Evolutionary conservation across 1,140 invertebrate genomes (phyloP).

Genomic region (Macrostomum lignano): DNA sequence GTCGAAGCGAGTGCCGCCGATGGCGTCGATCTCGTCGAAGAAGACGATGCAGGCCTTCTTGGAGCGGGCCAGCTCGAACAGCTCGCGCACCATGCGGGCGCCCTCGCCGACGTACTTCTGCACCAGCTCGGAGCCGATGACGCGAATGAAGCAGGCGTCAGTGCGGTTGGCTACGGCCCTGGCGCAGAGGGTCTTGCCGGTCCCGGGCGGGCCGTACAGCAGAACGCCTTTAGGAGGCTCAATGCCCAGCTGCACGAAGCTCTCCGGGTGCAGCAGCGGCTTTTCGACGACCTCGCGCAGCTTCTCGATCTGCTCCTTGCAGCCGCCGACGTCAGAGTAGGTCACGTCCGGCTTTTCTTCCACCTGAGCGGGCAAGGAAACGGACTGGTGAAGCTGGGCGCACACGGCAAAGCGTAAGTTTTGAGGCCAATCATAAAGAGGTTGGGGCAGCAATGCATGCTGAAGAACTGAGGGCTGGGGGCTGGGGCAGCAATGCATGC

Average conservation of each 20-base stretch:
- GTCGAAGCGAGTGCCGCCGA: constrained; percentile 82
- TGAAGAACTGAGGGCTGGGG: too few relatives aligned
- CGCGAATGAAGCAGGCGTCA: constrained; percentile 94
- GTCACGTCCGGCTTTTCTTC: constrained; percentile 99
- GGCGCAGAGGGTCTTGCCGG: constrained; percentile 42
- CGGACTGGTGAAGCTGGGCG: too few relatives aligned
- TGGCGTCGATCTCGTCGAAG: constrained; percentile 99
- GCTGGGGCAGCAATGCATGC: too few relatives aligned
- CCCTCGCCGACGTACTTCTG: constrained; percentile 99
- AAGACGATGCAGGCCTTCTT: constrained; percentile 98
- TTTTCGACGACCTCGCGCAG: constrained; percentile 93
- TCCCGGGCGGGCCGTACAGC: constrained; percentile 87
- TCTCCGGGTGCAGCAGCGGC: constrained; percentile 82
- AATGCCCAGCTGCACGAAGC: constrained; percentile 92
- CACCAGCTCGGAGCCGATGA: constrained; percentile 77
- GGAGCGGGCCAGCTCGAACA: constrained; percentile 95
- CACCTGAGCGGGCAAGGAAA: too few relatives aligned
- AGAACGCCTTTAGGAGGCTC: constrained; percentile 95
- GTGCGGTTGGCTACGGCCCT: constrained; percentile 50
- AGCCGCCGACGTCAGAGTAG: constrained; percentile 93
- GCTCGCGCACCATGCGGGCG: constrained; percentile 85
- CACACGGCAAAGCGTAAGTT: too few relatives aligned
- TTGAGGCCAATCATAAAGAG: too few relatives aligned
- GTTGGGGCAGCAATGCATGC: too few relatives aligned
- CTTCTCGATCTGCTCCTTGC: constrained; percentile 98